phyloP scores from a whole-genome alignment of 2,797 vertebrate species.

The Halcyon chelicuti region DNA sequence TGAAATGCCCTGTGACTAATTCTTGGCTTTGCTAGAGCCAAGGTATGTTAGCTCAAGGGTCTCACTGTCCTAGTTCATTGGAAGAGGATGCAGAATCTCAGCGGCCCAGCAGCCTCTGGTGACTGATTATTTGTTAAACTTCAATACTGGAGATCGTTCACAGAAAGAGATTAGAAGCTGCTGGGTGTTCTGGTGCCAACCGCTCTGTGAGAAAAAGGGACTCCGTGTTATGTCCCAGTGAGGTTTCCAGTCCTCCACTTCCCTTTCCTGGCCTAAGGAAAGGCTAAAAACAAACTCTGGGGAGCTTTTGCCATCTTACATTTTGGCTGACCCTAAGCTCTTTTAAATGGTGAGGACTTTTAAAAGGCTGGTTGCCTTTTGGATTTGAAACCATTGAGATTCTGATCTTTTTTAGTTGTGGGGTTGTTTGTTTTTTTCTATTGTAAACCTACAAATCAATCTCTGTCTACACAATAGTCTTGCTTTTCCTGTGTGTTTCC shows the following conservation, averaged over 20 bases:
- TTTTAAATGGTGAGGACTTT: neutral
- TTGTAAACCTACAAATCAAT: neutral
- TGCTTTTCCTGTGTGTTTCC: neutral
- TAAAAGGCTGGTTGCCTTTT: neutral
- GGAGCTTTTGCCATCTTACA: neutral
- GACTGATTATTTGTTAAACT: neutral
- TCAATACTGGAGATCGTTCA: neutral
- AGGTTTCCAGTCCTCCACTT: neutral
- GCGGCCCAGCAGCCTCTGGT: neutral
- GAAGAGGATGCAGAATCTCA: neutral
- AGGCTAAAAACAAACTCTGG: neutral
- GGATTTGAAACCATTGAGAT: neutral
- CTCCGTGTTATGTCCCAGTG: neutral
- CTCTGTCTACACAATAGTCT: neutral
- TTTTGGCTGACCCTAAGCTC: neutral
- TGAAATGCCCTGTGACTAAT: constrained; percentile 1
- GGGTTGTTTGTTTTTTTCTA: neutral
- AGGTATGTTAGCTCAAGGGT: neutral
- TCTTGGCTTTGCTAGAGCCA: neutral
- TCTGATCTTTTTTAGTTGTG: neutral
- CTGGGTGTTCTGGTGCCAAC: neutral
- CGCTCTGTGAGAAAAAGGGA: neutral
- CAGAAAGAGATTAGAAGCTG: neutral
- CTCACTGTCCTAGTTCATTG: accelerated
- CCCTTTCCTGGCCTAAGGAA: neutral